Conservation (phyloP, 2,113 vertebrate genomes). For the Capreolus pygargus region DNA sequence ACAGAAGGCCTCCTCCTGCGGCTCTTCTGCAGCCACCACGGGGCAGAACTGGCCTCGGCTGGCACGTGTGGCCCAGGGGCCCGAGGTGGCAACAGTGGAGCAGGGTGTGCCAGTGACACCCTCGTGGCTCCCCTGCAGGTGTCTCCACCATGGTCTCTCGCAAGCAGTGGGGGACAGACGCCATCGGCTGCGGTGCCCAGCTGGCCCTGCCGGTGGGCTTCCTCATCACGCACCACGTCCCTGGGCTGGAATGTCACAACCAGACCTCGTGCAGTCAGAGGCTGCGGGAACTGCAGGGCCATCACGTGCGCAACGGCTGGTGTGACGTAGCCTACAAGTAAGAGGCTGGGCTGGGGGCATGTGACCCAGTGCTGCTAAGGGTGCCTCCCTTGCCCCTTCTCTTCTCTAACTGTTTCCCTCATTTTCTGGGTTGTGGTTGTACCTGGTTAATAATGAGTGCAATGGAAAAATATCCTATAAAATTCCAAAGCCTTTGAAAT, state of each 20-base stretch:
- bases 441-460: background rate
- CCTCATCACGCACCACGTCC: conserved; percentile 45
- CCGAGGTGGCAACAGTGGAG: rapidly evolving
- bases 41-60: too few relatives aligned
- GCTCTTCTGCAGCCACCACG: rapidly evolving
- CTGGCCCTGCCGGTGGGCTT: background rate
- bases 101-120: rapidly evolving
- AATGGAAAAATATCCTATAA: background rate
- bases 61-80: background rate
- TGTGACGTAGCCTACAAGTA: conserved; percentile 71
- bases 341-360: background rate
- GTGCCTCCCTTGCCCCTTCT: background rate
- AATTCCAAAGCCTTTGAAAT: background rate
- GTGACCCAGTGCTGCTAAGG: background rate
- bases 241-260: conserved; percentile 30
- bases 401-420: background rate
- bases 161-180: conserved; percentile 33
- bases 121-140: background rate
- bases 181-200: background rate
- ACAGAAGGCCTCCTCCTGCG: background rate
- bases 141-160: background rate
- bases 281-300: conserved; percentile 22
- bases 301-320: conserved; percentile 3
- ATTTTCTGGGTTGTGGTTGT: background rate
- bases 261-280: background rate